Base-by-base conservation (phyloP, 2,888 invertebrate species). In the Silvanus unidentatus region DNA sequence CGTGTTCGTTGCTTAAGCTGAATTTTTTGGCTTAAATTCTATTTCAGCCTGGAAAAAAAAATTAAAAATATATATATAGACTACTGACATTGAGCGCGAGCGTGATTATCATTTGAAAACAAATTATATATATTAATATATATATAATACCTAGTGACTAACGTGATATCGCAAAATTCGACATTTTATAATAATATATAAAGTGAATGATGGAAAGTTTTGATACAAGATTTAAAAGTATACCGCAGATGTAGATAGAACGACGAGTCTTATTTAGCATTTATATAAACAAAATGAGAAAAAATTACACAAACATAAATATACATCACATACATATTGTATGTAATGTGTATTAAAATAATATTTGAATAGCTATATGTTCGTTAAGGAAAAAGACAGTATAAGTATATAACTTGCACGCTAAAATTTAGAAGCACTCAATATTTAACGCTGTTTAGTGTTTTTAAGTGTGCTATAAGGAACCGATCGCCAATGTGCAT, bases 201-300 rank as follows among this genome's bases (percentile, higher is more conserved):
- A 65, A 65, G 60, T 63, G 66, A 69, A 63, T 61, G 69, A 57
- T 60, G 68, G 68, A 60, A 66, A 68, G 67, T 71, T 71, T 71
- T 71, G 70, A 70, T 71, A 71, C 69, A 66, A 68, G 65, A 68
- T 65, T 66, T 68, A 69, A 67, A 68, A 67, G 68, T 68, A 67
- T 65, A 67, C 64, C 61, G 63, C 62, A 65, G 63, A 60, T 53
- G 52, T 60, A 62, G 58, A 61, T 64, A 64, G 59, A 57, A 65
- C 57, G 64, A 66, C 62, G 64, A 67, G 66, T 67, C 65, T 66
- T 66, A 67, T 63, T 62, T 66, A 67, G 66, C 66, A 62, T 59
- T 60, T 62, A 63, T 61, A 63, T 59, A 58, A 58, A 22, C 8
- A 22, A 22, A 22, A 22, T 5, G 4, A 22, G 8, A 22, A 22